Evolutionary conservation across 2,113 vertebrate genomes (phyloP).

Genomic region (Nerophis lumbriciformis): DNA sequence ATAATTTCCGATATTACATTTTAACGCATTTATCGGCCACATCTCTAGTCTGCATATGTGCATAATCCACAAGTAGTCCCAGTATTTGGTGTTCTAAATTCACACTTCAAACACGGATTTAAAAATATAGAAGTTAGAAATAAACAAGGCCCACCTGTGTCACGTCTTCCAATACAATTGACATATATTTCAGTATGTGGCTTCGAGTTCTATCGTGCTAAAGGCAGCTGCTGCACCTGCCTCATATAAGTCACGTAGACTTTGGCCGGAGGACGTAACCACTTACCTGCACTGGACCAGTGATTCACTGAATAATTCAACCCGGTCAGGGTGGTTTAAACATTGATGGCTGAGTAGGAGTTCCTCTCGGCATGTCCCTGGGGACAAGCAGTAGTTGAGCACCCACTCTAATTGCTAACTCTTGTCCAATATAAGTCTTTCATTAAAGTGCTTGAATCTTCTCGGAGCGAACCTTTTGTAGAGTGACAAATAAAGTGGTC

Average conservation of each 20-base stretch:
- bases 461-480: constrained; percentile 32
- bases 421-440: constrained; percentile 60
- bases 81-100: too few relatives aligned
- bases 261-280: constrained; percentile 20
- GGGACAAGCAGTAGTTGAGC: constrained; percentile 47
- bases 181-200: background rate
- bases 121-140: too few relatives aligned
- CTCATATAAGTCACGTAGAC: constrained; percentile 10
- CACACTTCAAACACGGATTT: too few relatives aligned
- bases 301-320: constrained; percentile 63
- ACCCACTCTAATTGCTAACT: constrained; percentile 64
- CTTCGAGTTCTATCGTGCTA: background rate
- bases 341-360: constrained; percentile 62
- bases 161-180: background rate
- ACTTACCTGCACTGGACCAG: constrained; percentile 31
- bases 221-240: background rate
- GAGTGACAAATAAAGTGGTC: constrained; percentile 32
- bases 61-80: too few relatives aligned
- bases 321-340: constrained; percentile 58
- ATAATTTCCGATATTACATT: too few relatives aligned
- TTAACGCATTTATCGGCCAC: too few relatives aligned
- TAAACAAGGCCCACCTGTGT: background rate
- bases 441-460: constrained; percentile 53
- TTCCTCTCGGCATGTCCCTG: constrained; percentile 48
- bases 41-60: too few relatives aligned